phyloP scores from a whole-genome alignment of 2,888 invertebrate genomes.

The Chymomyza procnemis region DNA sequence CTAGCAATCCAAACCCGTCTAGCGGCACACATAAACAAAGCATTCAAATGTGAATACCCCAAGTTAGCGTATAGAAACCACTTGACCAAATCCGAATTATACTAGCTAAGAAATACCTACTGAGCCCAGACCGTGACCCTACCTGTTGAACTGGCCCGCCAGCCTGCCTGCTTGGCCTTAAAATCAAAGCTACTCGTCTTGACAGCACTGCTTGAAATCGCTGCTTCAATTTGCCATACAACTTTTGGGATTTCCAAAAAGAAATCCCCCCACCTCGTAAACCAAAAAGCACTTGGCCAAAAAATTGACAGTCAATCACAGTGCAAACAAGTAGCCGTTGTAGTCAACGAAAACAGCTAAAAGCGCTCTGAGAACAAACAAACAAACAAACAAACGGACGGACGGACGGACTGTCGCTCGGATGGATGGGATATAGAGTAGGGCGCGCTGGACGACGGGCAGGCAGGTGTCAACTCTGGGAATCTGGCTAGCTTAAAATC shows the following conservation, averaged over 20 bases:
- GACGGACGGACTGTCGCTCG: no score
- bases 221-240: background rate
- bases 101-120: background rate
- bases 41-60: background rate
- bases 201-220: background rate
- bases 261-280: background rate
- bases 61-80: background rate
- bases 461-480: background rate
- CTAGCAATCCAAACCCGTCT: no score
- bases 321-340: background rate
- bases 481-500: background rate
- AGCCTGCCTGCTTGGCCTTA: background rate
- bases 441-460: no score
- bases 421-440: no score
- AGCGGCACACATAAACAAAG: background rate
- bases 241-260: background rate
- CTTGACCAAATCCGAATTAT: background rate
- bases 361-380: conserved; percentile 7
- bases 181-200: background rate
- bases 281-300: background rate
- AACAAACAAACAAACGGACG: conserved; percentile 1
- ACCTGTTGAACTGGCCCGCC: background rate
- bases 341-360: background rate
- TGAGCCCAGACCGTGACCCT: background rate
- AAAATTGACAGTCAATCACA: background rate